Evolutionary conservation across 2,888 invertebrate species (phyloP), one percentile per base, ranked within the genome.

Genomic region (Bellardia bayeri): DNA sequence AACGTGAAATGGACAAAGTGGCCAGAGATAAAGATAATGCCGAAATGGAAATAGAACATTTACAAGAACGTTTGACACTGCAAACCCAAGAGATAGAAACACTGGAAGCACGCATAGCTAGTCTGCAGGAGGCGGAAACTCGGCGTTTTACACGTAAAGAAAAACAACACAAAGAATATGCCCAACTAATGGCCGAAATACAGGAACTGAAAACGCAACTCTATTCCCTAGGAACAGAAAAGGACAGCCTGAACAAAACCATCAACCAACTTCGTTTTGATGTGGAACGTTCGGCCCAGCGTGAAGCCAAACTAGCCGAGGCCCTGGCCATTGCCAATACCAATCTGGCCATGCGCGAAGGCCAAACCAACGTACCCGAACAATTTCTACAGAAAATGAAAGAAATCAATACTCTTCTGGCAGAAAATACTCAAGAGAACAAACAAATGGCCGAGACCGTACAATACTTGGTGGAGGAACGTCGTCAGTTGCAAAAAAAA

Each of bases 371-470:
- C 3, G 91, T 94, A 37, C 94, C 94, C 2, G 92, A 93, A 69
- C 92, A 94, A 86, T 94, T 94, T 80, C 87, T 94, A 88, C 92
- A 93, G 74, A 94, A 94, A 89, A 92, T 94, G 91, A 93, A 95
- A 92, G 95, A 95, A 89, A 93, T 95, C 85, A 95, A 94, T 87
- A 91, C 90, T 45, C 91, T 94, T 69, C 92, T 95, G 61, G 93
- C 92, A 75, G 93, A 94, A 85, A 94, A 95, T 88, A 94, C 94
- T 0, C 94, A 94, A 85, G 95, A 95, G 90, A 95, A 95, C 90
- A 94, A 94, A 42, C 94, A 94, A 88, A 93, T 95, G 93, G 93
- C 94, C 51, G 94, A 94, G 63, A 94, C 93, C 0, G 92, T 94
- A 14, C 93, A 94, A 82, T 92, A 91, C 87, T 88, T 94, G 49